Conservation (phyloP, 2,888 invertebrate species). For the Nowickia ferox region DNA sequence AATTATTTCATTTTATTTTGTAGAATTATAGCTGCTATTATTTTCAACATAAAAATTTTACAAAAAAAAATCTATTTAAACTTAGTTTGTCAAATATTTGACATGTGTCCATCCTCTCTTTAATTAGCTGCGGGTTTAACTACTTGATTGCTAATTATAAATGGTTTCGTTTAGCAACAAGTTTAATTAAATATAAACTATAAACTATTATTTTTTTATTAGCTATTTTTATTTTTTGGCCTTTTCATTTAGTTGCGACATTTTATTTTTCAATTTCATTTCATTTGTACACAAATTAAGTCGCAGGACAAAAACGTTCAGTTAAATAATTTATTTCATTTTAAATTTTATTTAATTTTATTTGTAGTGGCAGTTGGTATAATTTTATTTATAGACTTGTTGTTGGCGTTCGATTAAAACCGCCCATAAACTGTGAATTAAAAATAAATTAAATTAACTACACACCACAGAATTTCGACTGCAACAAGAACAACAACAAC, state of each 20-base stretch:
- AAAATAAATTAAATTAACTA: conserved; percentile 68
- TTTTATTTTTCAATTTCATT: conserved; percentile 40
- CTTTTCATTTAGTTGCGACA: conserved; percentile 11
- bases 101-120: background rate
- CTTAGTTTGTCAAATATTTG: no score
- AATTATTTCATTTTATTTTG: no score
- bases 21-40: no score
- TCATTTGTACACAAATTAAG: conserved; percentile 38
- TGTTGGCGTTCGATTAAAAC: conserved; percentile 60
- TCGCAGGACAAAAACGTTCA: conserved; percentile 32
- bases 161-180: background rate
- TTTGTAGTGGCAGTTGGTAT: conserved; percentile 11
- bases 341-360: conserved; percentile 58
- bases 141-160: background rate
- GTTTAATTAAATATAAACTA: background rate
- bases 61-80: no score
- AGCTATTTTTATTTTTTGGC: background rate
- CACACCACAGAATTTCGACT: conserved; percentile 53
- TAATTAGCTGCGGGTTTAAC: background rate
- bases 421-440: conserved; percentile 69
- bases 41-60: no score
- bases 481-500: conserved; percentile 37
- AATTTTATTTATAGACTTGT: conserved; percentile 56
- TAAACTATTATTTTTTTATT: background rate
- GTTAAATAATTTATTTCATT: conserved; percentile 53